These are phyloP conservation scores for Pseudachorutes palmiensis DNA, from an alignment of 1,140 invertebrate genomes.

Conservation along the genomic window DNA sequence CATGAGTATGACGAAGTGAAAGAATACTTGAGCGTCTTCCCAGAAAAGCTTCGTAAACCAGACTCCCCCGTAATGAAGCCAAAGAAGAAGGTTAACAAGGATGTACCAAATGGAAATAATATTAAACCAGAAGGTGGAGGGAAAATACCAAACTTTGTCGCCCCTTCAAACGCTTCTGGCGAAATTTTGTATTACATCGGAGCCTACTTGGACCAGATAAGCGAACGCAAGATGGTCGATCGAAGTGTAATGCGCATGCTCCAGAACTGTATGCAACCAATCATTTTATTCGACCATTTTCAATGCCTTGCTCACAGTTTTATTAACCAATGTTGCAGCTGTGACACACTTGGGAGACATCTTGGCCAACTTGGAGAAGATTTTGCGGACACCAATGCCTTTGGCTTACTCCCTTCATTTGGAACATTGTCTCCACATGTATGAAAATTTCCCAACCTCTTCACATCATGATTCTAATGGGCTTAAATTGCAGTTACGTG, in stretches of 20 bases:
- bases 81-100: not conserved
- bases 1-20: not conserved
- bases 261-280: not conserved
- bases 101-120: not conserved
- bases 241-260: not conserved
- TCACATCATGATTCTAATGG: too few relatives aligned
- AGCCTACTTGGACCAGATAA: not conserved
- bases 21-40: not conserved
- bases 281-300: too few relatives aligned
- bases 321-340: slow-evolving; percentile 15
- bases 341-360: slow-evolving; percentile 6
- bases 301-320: too few relatives aligned
- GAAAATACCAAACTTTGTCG: not conserved
- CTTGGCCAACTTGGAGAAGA: slow-evolving; percentile 19
- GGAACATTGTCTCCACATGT: slow-evolving; percentile 19
- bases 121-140: too few relatives aligned
- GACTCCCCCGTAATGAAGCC: not conserved
- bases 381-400: slow-evolving; percentile 27
- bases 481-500: too few relatives aligned
- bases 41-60: slow-evolving; percentile 4
- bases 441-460: too few relatives aligned
- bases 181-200: not conserved
- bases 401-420: slow-evolving; percentile 24
- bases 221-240: not conserved
- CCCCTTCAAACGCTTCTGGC: not conserved